These are phyloP conservation scores for Tor tambroides DNA, from an alignment of 2,113 vertebrate species.

Conservation along the genomic window DNA sequence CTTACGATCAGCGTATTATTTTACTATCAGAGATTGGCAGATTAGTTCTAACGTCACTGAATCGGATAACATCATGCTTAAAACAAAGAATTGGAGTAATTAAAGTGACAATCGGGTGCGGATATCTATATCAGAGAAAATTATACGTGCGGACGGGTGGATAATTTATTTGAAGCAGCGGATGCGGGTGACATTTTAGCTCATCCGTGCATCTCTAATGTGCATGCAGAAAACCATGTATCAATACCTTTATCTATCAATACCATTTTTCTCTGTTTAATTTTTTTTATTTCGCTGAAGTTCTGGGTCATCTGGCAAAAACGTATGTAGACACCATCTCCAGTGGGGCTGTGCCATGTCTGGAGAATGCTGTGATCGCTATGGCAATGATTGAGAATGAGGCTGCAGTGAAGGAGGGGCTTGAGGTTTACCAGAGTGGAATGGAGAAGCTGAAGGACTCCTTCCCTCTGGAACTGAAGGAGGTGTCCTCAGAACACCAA, in stretches of 20 bases:
- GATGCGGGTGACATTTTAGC: no score
- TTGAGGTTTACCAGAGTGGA: constrained; percentile 53
- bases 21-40: no score
- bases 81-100: no score
- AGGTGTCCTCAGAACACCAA: constrained; percentile 47
- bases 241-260: background rate
- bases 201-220: background rate
- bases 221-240: background rate
- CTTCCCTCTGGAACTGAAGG: constrained; percentile 54
- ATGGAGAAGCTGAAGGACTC: constrained; percentile 46
- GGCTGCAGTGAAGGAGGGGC: constrained; percentile 53
- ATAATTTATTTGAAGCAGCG: no score
- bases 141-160: no score
- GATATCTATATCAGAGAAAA: no score
- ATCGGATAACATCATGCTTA: no score
- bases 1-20: no score
- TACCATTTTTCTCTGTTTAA: no score
- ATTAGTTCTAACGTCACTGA: no score
- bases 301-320: constrained; percentile 54
- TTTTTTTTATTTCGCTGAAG: constrained; percentile 47
- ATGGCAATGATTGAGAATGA: constrained; percentile 68
- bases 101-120: no score
- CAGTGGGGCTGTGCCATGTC: constrained; percentile 63
- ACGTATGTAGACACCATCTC: constrained; percentile 63
- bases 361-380: constrained; percentile 66